A percentile compares a stretch with the other conserved stretches of the same genome.
These are phyloP conservation scores for Progne subis DNA, from an alignment of 2,113 vertebrate species.

Conservation along the genomic window DNA sequence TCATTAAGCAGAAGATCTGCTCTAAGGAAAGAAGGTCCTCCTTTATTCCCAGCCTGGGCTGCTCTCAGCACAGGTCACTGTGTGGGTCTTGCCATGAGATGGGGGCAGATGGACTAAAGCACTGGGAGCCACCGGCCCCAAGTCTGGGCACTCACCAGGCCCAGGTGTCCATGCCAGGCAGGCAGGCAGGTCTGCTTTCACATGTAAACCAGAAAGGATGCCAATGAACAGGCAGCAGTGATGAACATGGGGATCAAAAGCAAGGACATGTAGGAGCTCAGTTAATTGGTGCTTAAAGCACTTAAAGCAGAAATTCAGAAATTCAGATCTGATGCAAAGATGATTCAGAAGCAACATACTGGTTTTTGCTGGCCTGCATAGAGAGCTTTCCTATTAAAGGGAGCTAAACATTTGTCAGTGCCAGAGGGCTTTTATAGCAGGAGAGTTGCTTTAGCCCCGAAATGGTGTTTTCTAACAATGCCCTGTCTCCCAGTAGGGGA, in stretches of 20 bases:
- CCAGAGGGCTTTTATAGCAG: background rate
- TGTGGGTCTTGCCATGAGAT: background rate
- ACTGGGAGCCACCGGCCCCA: background rate
- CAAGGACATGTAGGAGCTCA: background rate
- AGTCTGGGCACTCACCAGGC: background rate
- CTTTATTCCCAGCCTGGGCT: background rate
- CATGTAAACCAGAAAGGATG: background rate
- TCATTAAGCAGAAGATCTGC: background rate
- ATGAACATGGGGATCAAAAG: background rate
- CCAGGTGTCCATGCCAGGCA: background rate
- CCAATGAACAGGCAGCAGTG: background rate
- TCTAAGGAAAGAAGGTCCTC: background rate
- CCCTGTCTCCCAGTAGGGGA: background rate
- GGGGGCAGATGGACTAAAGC: background rate
- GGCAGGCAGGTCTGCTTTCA: background rate
- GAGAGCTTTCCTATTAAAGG: background rate
- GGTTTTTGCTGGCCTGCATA: background rate
- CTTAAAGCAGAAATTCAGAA: background rate
- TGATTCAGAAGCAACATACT: background rate
- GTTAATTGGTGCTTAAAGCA: background rate
- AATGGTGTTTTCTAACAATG: background rate
- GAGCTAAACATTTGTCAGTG: background rate
- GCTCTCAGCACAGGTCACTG: background rate
- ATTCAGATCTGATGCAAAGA: background rate
- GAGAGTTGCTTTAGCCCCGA: background rate